A percentile compares a stretch with the other conserved stretches of the same genome.
Conservation (phyloP, 2,797 vertebrate species). For the Arnoldichthys spilopterus region DNA sequence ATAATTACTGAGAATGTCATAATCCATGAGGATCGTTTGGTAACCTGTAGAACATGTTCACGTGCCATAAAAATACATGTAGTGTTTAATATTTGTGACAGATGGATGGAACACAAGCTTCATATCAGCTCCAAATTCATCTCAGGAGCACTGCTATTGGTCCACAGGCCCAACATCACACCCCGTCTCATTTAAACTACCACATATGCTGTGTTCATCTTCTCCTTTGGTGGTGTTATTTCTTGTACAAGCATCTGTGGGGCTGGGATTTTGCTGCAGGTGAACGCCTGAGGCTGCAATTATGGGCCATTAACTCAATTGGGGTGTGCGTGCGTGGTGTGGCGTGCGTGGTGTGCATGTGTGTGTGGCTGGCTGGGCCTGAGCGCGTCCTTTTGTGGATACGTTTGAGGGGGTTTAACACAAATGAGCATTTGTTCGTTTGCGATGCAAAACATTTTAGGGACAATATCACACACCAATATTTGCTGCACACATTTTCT, state of each 20-base stretch:
- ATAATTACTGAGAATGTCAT: neutral
- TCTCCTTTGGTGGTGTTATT: neutral
- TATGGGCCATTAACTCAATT: slow-evolving; percentile 67
- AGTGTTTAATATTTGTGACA: no score
- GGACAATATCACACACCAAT: no score
- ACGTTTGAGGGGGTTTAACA: neutral
- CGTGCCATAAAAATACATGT: neutral
- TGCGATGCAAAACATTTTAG: no score
- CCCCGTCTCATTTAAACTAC: neutral
- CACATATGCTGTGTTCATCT: neutral
- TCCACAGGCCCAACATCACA: no score
- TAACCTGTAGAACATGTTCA: neutral
- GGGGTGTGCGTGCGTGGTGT: slow-evolving; percentile 35
- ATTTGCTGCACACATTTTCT: no score
- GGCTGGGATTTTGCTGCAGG: slow-evolving; percentile 67
- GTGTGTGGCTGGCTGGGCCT: slow-evolving; percentile 35
- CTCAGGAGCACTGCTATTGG: neutral
- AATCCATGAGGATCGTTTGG: neutral
- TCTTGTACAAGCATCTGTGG: slow-evolving; percentile 11
- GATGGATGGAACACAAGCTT: no score
- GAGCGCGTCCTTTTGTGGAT: slow-evolving; percentile 20
- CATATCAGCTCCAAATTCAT: neutral
- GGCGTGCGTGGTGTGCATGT: slow-evolving; percentile 26
- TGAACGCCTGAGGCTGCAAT: slow-evolving; percentile 72
- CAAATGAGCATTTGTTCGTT: no score